Evolutionary conservation across 2,888 invertebrate species (phyloP), one percentile per base, ranked within the genome.

Genomic region (Acronicta alni): DNA sequence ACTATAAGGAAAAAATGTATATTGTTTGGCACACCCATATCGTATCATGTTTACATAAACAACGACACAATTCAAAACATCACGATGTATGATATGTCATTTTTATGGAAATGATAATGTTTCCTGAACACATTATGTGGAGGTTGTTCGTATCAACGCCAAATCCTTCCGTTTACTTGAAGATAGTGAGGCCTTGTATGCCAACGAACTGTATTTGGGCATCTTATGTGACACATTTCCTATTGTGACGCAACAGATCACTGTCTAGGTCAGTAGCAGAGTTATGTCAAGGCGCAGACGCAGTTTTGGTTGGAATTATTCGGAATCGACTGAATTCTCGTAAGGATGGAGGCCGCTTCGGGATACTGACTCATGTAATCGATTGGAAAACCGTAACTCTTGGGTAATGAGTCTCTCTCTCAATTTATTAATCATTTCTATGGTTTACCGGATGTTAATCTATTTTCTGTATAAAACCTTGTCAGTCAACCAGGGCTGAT

Each of bases 121-220:
- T 75, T 75, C 75, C 75, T 75, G 73, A 67, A 52, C 43, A 56
- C 52, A 49, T 63, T 66, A 45, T 37, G n/a, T 37, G 70, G 75
- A 76, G 77, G 74, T 73, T 66, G 57, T 65, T 65, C 55, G 42
- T 74, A 59, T 77, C 67, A 45, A 62, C 53, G 42, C 57, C 60
- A 74, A 67, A 68, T 75, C 70, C 73, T 80, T 80, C 80, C 79
- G 74, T 59, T 61, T 69, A 42, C 69, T 61, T 14, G n/a, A 39
- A 67, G 72, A 77, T 80, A 75, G 41, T 43, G 58, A 48, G 55
- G 55, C 79, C 79, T 79, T 69, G 70, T 4, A 45, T 63, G 70
- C 55, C 75, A 63, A 66, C 62, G 75, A 72, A 70, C 77, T 67
- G 54, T 66, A 58, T 71, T 71, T 77, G 61, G 72, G 35, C 58